Evolutionary conservation across 1,140 invertebrate species (phyloP), one percentile per base, ranked within the genome.

Genomic region (Zaprionus gabonicus): DNA sequence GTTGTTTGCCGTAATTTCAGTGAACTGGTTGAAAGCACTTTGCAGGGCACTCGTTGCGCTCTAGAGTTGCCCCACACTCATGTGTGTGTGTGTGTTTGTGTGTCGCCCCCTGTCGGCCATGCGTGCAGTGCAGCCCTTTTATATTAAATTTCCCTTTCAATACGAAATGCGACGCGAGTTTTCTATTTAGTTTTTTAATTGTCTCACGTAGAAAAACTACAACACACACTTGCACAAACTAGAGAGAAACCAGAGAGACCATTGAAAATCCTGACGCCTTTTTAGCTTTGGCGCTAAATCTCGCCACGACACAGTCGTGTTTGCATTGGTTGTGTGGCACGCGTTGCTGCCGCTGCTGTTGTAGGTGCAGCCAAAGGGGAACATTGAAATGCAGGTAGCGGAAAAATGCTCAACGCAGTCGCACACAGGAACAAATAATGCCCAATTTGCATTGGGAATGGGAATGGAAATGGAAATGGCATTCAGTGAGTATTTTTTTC

Each of bases 171-270:
- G 58, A 69, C 25, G 67, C 58, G 41, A 65, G 41, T 71, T 90
- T 88, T 78, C 78, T 87, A 90, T 87, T 87, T 87, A 90, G 83
- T 84, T 87, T 83, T 87, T 88, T 88, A 87, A 87, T 88, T 88
- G 84, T 87, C 81, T 87, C 84, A 87, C 84, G 85, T 87, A 84
- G 84, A 69, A 71, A 87, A 81, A 46, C 41, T 46, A 46, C 82
- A 78, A 80, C 78, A 77, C 78, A 77, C 68, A 64, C 34, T n/a
- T n/a, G 7, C 41, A 44, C 41, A 44, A 15, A 44, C n/a, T 7
- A 1, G 38, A 4, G 38, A n/a, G 38, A 41, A n/a, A 41, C 4
- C 5, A 17, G n/a, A 17, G 5, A 6, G 77, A 68, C 78, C 76
- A 90, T 84, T 84, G 84, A 87, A 83, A 88, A 78, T 34, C 49